Evolutionary conservation across 1,140 invertebrate species (phyloP).

Genomic region (Callitettix versicolor): DNA sequence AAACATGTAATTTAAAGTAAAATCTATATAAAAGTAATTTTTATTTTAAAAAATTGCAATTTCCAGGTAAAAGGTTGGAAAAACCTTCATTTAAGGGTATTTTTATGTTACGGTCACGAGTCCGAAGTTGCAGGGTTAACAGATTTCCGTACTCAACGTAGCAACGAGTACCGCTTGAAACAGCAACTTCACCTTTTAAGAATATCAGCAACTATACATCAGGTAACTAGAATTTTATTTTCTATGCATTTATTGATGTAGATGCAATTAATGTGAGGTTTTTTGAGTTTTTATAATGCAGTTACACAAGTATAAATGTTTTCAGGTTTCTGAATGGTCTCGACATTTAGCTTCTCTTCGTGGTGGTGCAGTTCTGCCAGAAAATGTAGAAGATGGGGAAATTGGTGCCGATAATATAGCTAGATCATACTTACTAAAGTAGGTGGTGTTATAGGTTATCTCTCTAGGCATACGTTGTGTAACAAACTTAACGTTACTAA

Average conservation of each 20-base stretch:
- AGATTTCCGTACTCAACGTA: conserved; percentile 17
- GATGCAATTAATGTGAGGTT: not conserved
- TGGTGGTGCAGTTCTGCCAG: conserved; percentile 12
- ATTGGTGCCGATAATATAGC: conserved; percentile 30
- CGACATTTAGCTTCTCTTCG: conserved; percentile 20
- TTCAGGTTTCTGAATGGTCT: conserved; percentile 25
- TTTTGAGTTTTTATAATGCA: not conserved
- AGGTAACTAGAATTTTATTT: conserved; percentile 29
- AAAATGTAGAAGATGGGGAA: conserved; percentile 1
- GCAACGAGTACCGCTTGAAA: conserved; percentile 33
- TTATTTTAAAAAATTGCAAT: too few species aligned
- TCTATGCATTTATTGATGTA: not conserved
- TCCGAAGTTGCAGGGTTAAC: conserved; percentile 22
- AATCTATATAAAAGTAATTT: too few species aligned
- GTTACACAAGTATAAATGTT: not conserved
- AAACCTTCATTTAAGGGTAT: conserved; percentile 68
- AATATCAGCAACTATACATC: conserved; percentile 50
- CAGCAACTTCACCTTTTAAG: conserved; percentile 48
- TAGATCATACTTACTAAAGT: conserved; percentile 36
- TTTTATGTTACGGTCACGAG: conserved; percentile 53
- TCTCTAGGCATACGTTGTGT: too few species aligned
- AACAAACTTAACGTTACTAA: too few species aligned
- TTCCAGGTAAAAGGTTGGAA: conserved; percentile 55
- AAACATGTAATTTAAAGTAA: too few species aligned
- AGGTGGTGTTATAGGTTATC: conserved; percentile 15